These are phyloP conservation scores for Drosophila mauritiana DNA, from an alignment of 1,140 invertebrate genomes.

Conservation along the genomic window DNA sequence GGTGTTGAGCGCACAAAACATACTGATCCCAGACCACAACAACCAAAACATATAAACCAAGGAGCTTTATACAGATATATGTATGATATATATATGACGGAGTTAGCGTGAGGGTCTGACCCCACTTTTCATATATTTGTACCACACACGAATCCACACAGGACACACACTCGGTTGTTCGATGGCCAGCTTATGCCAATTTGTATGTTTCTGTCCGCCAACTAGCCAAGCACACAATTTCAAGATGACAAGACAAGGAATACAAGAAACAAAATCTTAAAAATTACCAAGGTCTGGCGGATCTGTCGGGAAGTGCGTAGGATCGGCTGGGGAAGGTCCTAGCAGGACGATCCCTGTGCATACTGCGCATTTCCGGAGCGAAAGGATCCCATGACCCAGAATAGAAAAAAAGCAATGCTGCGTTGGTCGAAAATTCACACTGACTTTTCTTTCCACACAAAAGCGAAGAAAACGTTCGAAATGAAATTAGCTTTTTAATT, in stretches of 20 bases:
- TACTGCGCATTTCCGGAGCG: background rate
- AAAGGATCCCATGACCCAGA: constrained; percentile 22
- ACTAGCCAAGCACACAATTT: constrained; percentile 77
- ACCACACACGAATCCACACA: constrained; percentile 22
- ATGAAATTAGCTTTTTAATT: constrained; percentile 68
- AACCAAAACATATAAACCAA: constrained; percentile 53
- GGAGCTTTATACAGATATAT: constrained; percentile 69
- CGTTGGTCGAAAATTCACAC: constrained; percentile 42
- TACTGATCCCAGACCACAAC: constrained; percentile 34
- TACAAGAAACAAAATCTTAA: constrained; percentile 68
- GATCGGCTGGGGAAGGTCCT: background rate
- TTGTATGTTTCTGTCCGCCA: constrained; percentile 72
- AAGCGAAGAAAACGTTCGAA: constrained; percentile 54
- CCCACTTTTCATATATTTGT: constrained; percentile 45
- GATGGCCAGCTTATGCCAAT: constrained; percentile 31
- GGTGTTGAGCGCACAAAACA: constrained; percentile 57
- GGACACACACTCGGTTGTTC: constrained; percentile 36
- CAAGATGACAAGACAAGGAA: constrained; percentile 38
- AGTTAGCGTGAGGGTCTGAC: constrained; percentile 14
- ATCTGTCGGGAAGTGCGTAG: constrained; percentile 9
- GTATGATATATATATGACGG: constrained; percentile 26
- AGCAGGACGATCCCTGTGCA: too few relatives aligned
- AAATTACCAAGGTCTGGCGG: constrained; percentile 62
- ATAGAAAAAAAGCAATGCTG: constrained; percentile 19
- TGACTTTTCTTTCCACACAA: constrained; percentile 52